These are phyloP conservation scores for Phasianus colchicus DNA, from an alignment of 2,113 vertebrate genomes.

Conservation along the genomic window DNA sequence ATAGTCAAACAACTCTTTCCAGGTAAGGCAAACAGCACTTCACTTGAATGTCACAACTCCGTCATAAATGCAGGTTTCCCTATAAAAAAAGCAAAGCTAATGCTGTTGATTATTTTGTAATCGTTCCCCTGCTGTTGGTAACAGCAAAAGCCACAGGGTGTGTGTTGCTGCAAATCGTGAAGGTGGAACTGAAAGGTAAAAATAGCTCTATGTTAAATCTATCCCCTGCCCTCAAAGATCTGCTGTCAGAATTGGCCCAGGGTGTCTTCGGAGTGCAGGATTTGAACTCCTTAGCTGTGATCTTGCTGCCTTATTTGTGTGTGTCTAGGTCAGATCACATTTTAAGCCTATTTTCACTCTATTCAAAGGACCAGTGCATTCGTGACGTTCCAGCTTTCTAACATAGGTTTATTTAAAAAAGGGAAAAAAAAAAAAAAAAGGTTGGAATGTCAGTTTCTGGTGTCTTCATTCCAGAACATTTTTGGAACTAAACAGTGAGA, in stretches of 20 bases:
- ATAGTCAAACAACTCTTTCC: background rate
- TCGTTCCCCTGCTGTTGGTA: background rate
- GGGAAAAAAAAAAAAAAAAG: background rate
- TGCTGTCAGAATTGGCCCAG: slow-evolving; percentile 53
- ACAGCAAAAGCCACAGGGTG: background rate
- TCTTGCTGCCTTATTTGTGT: background rate
- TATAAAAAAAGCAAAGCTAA: background rate
- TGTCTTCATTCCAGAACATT: background rate
- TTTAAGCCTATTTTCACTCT: background rate
- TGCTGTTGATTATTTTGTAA: background rate
- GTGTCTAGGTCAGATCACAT: background rate
- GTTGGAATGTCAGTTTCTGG: background rate
- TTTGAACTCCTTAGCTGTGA: slow-evolving; percentile 16
- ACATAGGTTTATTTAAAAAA: background rate
- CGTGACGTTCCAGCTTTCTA: background rate
- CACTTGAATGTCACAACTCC: background rate
- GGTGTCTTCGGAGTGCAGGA: slow-evolving; percentile 17
- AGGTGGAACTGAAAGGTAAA: slow-evolving; percentile 68
- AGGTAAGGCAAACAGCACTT: background rate
- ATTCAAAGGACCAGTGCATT: background rate
- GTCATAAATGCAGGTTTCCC: background rate
- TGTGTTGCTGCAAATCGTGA: slow-evolving; percentile 55
- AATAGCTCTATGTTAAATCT: slow-evolving; percentile 67
- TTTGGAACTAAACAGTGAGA: background rate
- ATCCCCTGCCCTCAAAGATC: slow-evolving; percentile 27